phyloP scores from a whole-genome alignment of 2,797 vertebrate genomes.

The Chloroceryle amazona region DNA sequence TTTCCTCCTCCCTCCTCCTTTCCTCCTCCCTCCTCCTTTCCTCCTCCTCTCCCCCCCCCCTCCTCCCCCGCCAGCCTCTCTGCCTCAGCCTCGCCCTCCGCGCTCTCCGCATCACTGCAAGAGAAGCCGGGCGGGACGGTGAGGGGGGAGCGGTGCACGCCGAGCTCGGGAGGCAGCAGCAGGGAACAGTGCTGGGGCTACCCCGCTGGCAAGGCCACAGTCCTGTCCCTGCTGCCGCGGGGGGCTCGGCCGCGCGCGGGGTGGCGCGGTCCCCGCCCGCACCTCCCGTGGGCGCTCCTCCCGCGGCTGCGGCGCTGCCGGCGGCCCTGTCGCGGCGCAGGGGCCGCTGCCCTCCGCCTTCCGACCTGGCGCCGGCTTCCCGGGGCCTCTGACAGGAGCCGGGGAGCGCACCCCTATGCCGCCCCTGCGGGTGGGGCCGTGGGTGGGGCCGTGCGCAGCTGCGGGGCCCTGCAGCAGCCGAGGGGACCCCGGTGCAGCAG shows the following conservation, averaged over 20 bases:
- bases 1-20: no score
- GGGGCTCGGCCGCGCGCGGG: no score
- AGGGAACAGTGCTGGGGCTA: no score
- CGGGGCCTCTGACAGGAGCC: neutral
- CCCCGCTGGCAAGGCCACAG: no score
- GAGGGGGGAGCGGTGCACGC: neutral
- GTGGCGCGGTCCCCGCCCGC: neutral
- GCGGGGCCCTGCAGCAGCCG: neutral
- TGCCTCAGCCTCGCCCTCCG: neutral
- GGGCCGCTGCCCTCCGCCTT: neutral
- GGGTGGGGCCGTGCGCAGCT: neutral
- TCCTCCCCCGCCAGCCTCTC: neutral
- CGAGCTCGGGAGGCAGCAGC: neutral
- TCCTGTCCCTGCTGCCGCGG: neutral
- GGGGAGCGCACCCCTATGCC: neutral
- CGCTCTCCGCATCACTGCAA: neutral
- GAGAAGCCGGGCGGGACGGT: neutral
- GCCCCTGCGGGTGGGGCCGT: no score
- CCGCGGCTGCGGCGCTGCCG: neutral
- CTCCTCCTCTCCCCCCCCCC: neutral
- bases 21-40: no score
- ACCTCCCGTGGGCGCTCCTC: neutral
- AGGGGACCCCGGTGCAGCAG: no score
- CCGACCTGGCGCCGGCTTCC: neutral
- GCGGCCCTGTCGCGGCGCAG: neutral